Conservation (phyloP, 2,797 vertebrate genomes). For the Sebastes kiyomatsui region DNA sequence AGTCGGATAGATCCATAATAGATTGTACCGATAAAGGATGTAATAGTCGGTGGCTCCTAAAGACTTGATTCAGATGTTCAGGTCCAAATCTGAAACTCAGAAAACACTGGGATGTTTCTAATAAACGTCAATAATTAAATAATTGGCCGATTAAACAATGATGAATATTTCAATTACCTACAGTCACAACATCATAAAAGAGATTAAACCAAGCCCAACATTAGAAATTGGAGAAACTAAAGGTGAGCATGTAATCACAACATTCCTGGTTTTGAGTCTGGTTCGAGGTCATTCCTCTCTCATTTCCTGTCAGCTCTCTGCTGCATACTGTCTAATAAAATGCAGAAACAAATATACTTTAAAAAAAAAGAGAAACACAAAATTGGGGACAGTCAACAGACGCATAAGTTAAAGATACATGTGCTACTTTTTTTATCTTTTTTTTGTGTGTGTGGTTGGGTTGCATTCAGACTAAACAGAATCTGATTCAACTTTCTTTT, state of each 20-base stretch:
- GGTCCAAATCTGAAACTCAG: neutral
- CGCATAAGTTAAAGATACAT: neutral
- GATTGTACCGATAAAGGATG: neutral
- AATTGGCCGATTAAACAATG: no score
- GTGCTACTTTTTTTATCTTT: neutral
- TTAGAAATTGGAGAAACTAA: neutral
- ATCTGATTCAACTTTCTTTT: neutral
- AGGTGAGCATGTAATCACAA: neutral
- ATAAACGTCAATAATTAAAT: neutral
- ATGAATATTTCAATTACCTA: no score
- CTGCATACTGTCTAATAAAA: neutral
- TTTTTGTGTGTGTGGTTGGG: neutral
- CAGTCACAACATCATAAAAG: neutral
- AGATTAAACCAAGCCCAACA: neutral
- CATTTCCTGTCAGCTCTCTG: slow-evolving; percentile 15
- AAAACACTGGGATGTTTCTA: neutral
- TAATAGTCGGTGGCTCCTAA: neutral
- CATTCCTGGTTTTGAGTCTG: neutral
- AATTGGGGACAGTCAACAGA: neutral
- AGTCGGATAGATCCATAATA: neutral
- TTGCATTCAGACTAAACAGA: neutral
- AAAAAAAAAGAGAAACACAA: neutral
- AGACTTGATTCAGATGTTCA: neutral
- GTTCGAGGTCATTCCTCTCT: neutral
- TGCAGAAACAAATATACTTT: neutral